These are phyloP conservation scores for Aspidapion aeneum DNA, from an alignment of 2,888 invertebrate genomes.

Conservation along the genomic window DNA sequence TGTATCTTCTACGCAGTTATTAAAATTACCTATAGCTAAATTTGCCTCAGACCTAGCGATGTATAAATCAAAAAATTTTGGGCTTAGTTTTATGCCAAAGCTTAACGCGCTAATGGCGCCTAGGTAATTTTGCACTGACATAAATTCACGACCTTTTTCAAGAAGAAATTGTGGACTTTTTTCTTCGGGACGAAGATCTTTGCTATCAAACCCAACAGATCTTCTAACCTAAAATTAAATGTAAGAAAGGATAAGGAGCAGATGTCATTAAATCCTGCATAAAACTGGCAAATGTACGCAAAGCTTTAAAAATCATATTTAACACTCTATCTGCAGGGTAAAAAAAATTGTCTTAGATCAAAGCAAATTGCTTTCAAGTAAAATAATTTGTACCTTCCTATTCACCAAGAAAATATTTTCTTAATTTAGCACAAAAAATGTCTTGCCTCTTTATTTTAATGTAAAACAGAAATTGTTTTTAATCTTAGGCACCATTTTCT, in stretches of 20 bases:
- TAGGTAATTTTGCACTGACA: conserved; percentile 68
- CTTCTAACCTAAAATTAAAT: conserved; percentile 35
- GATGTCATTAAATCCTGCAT: no score
- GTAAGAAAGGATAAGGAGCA: not conserved
- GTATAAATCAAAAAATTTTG: conserved; percentile 69
- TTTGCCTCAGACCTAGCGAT: conserved; percentile 79
- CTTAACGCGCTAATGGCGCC: conserved; percentile 81
- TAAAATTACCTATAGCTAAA: conserved; percentile 66
- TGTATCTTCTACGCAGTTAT: conserved; percentile 56
- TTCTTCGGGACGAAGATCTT: conserved; percentile 74
- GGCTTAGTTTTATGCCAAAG: conserved; percentile 71
- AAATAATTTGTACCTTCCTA: no score
- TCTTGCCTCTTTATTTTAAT: no score
- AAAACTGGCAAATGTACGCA: no score
- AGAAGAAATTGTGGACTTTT: conserved; percentile 79
- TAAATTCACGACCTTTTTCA: conserved; percentile 77
- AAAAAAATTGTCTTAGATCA: no score
- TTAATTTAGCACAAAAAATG: no score
- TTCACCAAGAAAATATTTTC: no score
- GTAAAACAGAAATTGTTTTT: no score
- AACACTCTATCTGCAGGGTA: no score
- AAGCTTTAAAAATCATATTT: no score
- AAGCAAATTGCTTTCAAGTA: no score
- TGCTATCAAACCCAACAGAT: conserved; percentile 65
- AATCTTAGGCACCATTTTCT: no score